Evolutionary conservation across 2,888 invertebrate genomes (phyloP), one percentile per base, ranked within the genome.

Genomic region (Leucoma salicis): DNA sequence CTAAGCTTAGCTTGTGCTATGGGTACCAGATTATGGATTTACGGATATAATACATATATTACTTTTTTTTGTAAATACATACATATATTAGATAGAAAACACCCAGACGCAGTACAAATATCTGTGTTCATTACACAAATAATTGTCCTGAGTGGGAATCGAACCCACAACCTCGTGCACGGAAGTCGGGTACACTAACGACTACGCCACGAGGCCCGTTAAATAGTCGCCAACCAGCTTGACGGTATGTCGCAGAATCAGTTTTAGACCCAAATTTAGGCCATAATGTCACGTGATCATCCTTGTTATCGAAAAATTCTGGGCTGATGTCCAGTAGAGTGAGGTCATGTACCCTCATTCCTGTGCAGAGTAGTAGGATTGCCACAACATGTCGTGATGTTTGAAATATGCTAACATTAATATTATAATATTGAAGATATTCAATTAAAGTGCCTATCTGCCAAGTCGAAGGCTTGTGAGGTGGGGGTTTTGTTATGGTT

Each of bases 271-370:
- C 29, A 10, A 36, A 29, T 12, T 16, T 7, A 1, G 29, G 36
- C 29, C 36, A 36, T 11, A 29, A 13, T 3, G 13, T 35, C 3
- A 36, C 2, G 5, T 11, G 4, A 12, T 28, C 16, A 12, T 18
- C n/a, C 1, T 6, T 12, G 5, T 13, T 13, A 1, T 7, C 15
- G 12, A 12, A 29, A n/a, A 4, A 11, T 16, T 10, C 29, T n/a
- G n/a, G n/a, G n/a, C n/a, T n/a, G n/a, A 36, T 11, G n/a, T 3
- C 12, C 6, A 36, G 28, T 18, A 29, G 28, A 0, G 36, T 36
- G n/a, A 29, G 28, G 11, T 36, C 36, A 3, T 36, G 36, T 4
- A 36, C 18, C 15, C 36, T 28, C 6, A 15, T 14, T 5, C 36
- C 28, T 13, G 36, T 11, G 8, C 13, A 15, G 8, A 36, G 11